These are phyloP conservation scores for Ligdia adustata DNA, from an alignment of 2,888 invertebrate species.

Conservation along the genomic window DNA sequence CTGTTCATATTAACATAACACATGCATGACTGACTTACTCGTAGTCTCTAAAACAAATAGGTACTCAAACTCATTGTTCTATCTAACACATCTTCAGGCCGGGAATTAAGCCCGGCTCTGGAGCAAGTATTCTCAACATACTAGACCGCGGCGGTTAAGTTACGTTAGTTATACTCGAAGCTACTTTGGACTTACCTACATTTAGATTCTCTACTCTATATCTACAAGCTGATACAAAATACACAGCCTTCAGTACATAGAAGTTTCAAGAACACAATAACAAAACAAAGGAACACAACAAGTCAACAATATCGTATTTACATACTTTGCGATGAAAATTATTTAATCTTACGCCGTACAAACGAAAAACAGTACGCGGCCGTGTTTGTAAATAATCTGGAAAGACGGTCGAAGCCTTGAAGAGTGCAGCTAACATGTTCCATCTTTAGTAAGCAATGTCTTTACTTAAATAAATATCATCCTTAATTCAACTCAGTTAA, in stretches of 20 bases:
- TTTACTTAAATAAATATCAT: constrained; percentile 40
- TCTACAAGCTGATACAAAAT: too few species aligned
- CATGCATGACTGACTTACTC: too few species aligned
- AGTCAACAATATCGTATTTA: constrained; percentile 49
- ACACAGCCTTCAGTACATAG: neutral
- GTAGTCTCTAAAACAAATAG: too few species aligned
- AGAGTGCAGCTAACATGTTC: constrained; percentile 69
- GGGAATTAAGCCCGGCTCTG: too few species aligned
- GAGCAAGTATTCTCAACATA: too few species aligned
- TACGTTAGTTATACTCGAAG: too few species aligned
- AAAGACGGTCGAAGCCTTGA: constrained; percentile 68
- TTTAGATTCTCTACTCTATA: too few species aligned
- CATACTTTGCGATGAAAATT: constrained; percentile 65
- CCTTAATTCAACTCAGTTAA: constrained; percentile 26
- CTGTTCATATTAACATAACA: too few species aligned
- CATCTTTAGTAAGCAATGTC: constrained; percentile 55
- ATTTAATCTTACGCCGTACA: constrained; percentile 66
- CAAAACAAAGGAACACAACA: constrained; percentile 40
- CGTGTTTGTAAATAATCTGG: constrained; percentile 72
- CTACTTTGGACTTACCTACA: too few species aligned
- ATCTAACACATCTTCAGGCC: too few species aligned
- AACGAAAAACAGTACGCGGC: constrained; percentile 67
- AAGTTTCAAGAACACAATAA: constrained; percentile 26
- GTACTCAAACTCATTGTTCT: too few species aligned
- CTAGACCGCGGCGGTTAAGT: too few species aligned